Conservation (phyloP, 1,140 invertebrate species). For the Cyphomyrmex costatus region DNA sequence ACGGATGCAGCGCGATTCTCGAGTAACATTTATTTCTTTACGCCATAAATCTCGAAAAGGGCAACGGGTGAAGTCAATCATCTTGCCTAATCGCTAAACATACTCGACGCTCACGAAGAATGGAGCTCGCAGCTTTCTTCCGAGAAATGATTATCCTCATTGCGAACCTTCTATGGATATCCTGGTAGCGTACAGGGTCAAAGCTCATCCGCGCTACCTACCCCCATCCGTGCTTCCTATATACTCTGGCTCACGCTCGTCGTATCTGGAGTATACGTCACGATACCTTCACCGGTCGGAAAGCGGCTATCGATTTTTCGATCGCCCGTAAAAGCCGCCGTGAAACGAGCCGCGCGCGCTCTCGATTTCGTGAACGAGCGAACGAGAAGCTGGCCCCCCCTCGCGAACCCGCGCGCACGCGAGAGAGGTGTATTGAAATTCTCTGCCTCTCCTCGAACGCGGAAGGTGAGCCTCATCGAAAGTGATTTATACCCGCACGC, state of each 20-base stretch:
- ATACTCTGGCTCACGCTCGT: slow-evolving; percentile 9
- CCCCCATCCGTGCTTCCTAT: slow-evolving; percentile 16
- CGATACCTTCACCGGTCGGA: slow-evolving; percentile 60
- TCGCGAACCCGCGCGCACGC: slow-evolving; percentile 24
- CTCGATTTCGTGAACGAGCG: slow-evolving; percentile 54
- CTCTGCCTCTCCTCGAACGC: slow-evolving; percentile 47
- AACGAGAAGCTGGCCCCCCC: slow-evolving; percentile 30
- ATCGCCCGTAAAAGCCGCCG: slow-evolving; percentile 32
- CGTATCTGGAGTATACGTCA: slow-evolving; percentile 72
- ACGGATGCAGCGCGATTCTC: not conserved
- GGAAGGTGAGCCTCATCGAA: slow-evolving; percentile 64
- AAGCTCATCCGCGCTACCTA: slow-evolving; percentile 62
- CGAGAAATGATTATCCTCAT: slow-evolving; percentile 56
- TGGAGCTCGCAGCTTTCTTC: slow-evolving; percentile 40
- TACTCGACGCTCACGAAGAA: slow-evolving; percentile 31
- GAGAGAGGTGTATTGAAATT: slow-evolving; percentile 44
- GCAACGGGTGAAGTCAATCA: slow-evolving; percentile 34
- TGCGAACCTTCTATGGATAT: slow-evolving; percentile 50
- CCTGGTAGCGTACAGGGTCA: slow-evolving; percentile 61
- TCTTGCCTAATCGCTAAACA: slow-evolving; percentile 27
- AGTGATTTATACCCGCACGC: slow-evolving; percentile 59
- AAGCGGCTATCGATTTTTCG: slow-evolving; percentile 64
- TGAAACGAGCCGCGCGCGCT: slow-evolving; percentile 43
- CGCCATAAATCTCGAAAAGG: slow-evolving; percentile 12
- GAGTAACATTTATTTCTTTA: slow-evolving; percentile 38